Conservation (phyloP, 2,113 vertebrate species). For the Stictonetta naevosa region DNA sequence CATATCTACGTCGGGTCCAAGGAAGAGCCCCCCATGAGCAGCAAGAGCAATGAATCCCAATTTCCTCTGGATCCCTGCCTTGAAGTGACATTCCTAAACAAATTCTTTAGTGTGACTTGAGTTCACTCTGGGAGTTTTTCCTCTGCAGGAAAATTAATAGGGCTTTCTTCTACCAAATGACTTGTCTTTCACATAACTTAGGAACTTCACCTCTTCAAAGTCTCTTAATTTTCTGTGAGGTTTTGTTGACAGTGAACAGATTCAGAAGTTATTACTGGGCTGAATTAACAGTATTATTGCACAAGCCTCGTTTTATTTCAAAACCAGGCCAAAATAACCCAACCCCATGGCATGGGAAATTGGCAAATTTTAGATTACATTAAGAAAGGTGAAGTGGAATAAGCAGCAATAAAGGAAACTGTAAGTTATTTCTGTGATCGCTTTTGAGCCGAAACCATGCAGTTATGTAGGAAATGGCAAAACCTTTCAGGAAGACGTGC, state of each 20-base stretch:
- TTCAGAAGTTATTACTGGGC: not conserved
- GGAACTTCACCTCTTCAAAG: not conserved
- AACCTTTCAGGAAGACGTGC: not conserved
- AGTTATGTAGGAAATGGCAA: not conserved
- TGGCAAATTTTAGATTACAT: not conserved
- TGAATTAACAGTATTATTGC: not conserved
- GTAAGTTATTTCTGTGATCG: not conserved
- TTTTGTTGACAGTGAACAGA: not conserved
- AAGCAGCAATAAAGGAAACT: not conserved
- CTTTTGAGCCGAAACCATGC: not conserved
- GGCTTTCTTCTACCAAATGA: not conserved
- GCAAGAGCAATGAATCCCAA: not conserved
- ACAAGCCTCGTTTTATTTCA: not conserved
- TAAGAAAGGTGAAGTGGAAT: not conserved
- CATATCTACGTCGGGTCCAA: accelerated
- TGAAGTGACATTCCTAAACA: not conserved
- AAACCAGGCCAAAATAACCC: not conserved
- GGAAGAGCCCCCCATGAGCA: not conserved
- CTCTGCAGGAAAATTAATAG: not conserved
- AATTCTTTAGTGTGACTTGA: not conserved
- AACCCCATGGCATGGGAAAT: not conserved
- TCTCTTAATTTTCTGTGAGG: not conserved
- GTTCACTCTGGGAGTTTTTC: not conserved
- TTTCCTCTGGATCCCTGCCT: not conserved
- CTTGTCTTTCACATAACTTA: not conserved